Base-by-base conservation (phyloP, 1,140 invertebrate species). In the Calephelis nemesis region DNA sequence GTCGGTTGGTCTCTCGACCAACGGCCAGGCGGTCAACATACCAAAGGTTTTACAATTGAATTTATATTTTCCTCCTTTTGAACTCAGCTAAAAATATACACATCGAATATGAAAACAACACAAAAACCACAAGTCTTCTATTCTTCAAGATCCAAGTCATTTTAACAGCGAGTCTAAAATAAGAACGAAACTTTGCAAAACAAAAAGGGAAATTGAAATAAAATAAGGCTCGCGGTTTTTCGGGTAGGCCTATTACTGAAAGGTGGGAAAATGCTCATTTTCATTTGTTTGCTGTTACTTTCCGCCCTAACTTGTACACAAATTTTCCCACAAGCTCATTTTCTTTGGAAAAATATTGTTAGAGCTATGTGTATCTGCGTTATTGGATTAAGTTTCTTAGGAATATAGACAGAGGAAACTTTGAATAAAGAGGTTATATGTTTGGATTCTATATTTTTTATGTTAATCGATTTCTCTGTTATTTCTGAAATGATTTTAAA, bases 191-290 rank as follows among this genome's bases (percentile, higher is more conserved):
- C 74, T 81, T 82, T 70, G 70, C 30, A 4, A 60, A 78, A 81
- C 72, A 77, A 77, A 63, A 63, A 73, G 70, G 72, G 69, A 78
- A 82, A 82, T 80, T 79, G 83, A 85, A 87, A 83, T 84, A 85
- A 88, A 87, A 78, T 75, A 78, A 81, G 72, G 74, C 70, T 73
- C 75, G 70, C 66, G 65, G 68, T 75, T 76, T 79, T 77, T 75
- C 73, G 68, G 71, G 67, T 69, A 63, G 71, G 77, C 85, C 84
- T 83, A 83, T 81, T 79, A 79, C 67, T 65, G 65, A 54, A 47
- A 81, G 74, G 72, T 77, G 82, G 76, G 76, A 74, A 76, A 75
- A 84, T 73, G 77, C 69, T 68, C 68, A 52, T 72, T 63, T 69
- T 72, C 70, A 74, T 69, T 30, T 30, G 73, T 82, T 81, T 82